phyloP scores from a whole-genome alignment of 1,140 invertebrate species.

The Adelges cooleyi region DNA sequence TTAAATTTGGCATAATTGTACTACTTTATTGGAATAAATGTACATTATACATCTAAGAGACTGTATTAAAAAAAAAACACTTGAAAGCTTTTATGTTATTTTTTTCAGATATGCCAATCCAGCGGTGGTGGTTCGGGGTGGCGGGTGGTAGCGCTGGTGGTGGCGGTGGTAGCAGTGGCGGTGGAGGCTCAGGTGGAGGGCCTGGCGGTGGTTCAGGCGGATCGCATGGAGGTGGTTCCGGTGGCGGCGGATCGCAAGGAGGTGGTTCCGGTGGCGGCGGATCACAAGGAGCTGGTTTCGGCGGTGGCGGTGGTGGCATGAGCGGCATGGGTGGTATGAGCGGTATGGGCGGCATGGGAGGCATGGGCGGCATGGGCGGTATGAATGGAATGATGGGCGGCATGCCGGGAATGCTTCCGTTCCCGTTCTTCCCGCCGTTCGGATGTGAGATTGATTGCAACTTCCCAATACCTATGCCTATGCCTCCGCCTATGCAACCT shows the following conservation, averaged over 20 bases:
- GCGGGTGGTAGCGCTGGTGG: not conserved
- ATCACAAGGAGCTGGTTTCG: not conserved
- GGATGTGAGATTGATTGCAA: not conserved
- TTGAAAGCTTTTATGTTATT: no score
- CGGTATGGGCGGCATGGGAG: not conserved
- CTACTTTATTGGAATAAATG: no score
- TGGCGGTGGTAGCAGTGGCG: not conserved
- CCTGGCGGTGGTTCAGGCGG: not conserved
- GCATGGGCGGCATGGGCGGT: not conserved
- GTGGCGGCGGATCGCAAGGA: not conserved
- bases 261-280: not conserved
- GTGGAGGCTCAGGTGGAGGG: not conserved
- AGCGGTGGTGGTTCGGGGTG: no score
- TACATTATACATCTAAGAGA: no score
- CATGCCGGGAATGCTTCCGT: not conserved
- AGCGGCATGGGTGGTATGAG: not conserved
- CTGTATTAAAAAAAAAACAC: no score
- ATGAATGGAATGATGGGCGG: not conserved
- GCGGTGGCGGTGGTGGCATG: not conserved
- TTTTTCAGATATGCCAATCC: not conserved
- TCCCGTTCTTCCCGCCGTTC: slow-evolving; percentile 8
- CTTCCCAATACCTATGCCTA: not conserved
- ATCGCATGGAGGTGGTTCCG: not conserved
- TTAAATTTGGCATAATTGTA: no score
- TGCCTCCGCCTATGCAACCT: not conserved